Base-by-base conservation (phyloP, 1,140 invertebrate species). In the Amyelois transitella region DNA sequence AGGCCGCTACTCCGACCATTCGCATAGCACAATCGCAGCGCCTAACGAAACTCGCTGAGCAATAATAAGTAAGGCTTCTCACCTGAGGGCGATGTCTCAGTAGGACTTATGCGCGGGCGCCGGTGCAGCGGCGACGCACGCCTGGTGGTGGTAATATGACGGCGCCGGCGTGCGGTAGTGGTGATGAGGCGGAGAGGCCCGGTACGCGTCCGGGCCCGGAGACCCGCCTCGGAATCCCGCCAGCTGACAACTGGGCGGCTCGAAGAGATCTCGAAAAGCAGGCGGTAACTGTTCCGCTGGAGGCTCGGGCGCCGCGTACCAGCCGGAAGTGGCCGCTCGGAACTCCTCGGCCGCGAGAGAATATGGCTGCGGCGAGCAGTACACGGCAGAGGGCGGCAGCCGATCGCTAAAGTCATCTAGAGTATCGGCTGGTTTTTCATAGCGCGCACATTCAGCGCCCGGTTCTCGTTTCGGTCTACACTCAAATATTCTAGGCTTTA, bases 381-480 rank as follows among this genome's bases (percentile, higher is more conserved):
- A 83, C 1, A 89, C 89, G 0, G 89, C 83, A 2, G 80, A 76
- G 0, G 89, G 86, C 58, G 90, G 89, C 53, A 90, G 58, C 20
- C 89, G 78, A 48, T 89, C 88, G 55, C 77, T 84, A 32, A 83
- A 78, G 18, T 90, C 89, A 51, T 84, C 81, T 19, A 82, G 69
- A 17, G 77, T 84, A 18, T 81, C 81, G 0, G 88, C 80, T 22
- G 89, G 88, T 49, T 90, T 89, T 14, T 90, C 89, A 52, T 89
- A 89, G 52, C 89, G 87, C n/a, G 80, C 72, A 18, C 86, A 88
- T 58, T 93, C 91, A 10, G 88, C 90, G 19, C 89, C 89, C 0
- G 92, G 92, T 59, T 93, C 92, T 5, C 92, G 75, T 66, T 93
- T 94, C 0, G 92, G 92, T 64, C 90, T 88, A 69, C 91, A 91